These are phyloP conservation scores for Lethenteron camtschaticum DNA, from an alignment of 2,113 vertebrate genomes.

Conservation along the genomic window DNA sequence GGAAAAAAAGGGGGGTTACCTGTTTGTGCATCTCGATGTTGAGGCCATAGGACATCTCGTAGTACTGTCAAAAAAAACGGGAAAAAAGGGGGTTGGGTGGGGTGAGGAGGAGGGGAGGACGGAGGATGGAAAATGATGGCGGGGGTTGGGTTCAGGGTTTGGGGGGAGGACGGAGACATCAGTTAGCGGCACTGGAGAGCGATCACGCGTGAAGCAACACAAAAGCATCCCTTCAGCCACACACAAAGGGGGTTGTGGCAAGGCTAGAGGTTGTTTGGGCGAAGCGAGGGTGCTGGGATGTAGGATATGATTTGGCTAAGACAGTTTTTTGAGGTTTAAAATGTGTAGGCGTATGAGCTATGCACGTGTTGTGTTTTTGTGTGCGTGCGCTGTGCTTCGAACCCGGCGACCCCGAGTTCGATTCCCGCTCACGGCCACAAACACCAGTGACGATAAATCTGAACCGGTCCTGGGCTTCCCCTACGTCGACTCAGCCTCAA, in stretches of 20 bases:
- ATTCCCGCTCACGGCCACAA: neutral
- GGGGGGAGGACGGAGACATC: neutral
- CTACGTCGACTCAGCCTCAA: too few relatives aligned
- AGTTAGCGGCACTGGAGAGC: neutral
- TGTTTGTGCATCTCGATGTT: conserved; percentile 99
- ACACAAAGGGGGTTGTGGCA: conserved; percentile 1
- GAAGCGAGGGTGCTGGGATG: neutral
- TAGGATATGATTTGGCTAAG: neutral
- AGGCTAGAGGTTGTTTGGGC: neutral
- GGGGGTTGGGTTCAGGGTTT: too few relatives aligned
- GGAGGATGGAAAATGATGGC: too few relatives aligned
- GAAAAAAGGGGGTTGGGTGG: neutral
- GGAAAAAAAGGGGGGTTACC: conserved; percentile 28
- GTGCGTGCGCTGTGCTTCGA: neutral
- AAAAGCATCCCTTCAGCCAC: neutral
- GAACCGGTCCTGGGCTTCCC: too few relatives aligned
- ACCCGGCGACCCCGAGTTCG: neutral
- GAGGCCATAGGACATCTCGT: conserved; percentile 93
- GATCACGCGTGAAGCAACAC: conserved; percentile 5
- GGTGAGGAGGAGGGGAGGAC: neutral
- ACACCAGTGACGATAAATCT: neutral
- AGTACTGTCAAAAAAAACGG: conserved; percentile 44
- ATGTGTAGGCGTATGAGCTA: neutral
- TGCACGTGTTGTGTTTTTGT: neutral
- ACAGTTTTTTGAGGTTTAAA: neutral